Evolutionary conservation across 2,888 invertebrate species (phyloP).

Genomic region (Lymantria monacha): DNA sequence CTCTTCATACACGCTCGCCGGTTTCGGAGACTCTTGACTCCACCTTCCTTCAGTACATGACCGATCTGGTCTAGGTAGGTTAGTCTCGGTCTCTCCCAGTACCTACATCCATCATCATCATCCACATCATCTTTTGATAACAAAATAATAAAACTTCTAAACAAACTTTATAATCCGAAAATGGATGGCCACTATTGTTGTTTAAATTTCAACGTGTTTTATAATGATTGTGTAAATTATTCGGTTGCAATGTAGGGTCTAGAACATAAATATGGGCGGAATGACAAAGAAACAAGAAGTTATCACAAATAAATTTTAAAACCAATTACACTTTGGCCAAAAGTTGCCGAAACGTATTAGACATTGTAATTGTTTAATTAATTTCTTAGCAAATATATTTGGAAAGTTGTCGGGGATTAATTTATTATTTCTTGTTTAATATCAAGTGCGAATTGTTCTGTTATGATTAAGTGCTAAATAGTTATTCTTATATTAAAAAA

Average conservation of each 20-base stretch:
- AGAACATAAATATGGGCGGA: constrained; percentile 3
- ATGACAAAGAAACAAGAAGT: constrained; percentile 3
- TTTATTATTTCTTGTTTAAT: neutral
- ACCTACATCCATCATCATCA: no score
- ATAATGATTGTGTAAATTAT: neutral
- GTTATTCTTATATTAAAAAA: neutral
- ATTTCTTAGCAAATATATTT: constrained; percentile 1
- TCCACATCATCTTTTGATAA: no score
- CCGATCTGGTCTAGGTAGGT: no score
- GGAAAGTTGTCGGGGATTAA: neutral
- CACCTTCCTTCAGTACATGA: no score
- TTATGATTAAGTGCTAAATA: neutral
- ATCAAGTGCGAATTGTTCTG: neutral
- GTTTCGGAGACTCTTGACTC: no score
- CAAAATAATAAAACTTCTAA: no score
- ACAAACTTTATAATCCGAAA: neutral
- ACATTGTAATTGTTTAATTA: constrained; percentile 10
- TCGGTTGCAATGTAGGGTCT: neutral
- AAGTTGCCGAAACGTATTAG: constrained; percentile 4
- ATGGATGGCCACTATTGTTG: neutral
- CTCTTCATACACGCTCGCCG: no score
- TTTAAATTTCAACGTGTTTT: neutral
- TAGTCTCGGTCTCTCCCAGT: no score
- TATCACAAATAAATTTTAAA: constrained; percentile 5
- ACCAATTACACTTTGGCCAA: constrained; percentile 3